Percentiles rank a stretch among this genome's conserved stretches.
These are phyloP conservation scores for Henricia sp. DNA, from an alignment of 53 echinoderm and acorn worm genomes.

Conservation along the genomic window DNA sequence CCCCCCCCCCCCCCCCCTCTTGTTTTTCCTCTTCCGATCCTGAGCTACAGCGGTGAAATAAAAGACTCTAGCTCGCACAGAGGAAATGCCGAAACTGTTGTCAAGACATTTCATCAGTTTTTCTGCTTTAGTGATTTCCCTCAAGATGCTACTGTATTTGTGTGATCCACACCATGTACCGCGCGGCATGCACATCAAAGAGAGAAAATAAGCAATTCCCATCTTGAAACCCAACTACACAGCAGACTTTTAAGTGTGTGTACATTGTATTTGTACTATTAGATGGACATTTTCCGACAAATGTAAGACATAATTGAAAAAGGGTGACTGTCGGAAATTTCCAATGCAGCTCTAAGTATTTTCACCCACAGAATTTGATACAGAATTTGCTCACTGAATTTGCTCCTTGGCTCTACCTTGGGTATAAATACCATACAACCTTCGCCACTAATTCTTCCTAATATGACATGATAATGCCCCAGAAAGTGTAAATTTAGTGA, in stretches of 20 bases:
- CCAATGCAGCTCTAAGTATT: too few relatives aligned
- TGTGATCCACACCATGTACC: not conserved
- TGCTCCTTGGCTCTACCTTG: too few relatives aligned
- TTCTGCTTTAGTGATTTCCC: conserved; percentile 18
- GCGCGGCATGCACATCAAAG: not conserved
- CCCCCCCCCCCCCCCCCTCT: not conserved
- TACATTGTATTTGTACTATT: too few relatives aligned
- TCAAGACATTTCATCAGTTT: conserved; percentile 3
- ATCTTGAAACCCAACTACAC: not conserved
- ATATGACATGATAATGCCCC: too few relatives aligned
- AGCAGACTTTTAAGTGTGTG: not conserved
- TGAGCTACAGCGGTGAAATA: not conserved
- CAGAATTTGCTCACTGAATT: too few relatives aligned
- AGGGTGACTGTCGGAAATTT: too few relatives aligned
- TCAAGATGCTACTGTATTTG: not conserved
- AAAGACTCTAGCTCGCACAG: not conserved
- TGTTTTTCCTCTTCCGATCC: not conserved
- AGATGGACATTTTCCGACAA: not conserved
- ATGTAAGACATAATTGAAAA: conserved; percentile 12
- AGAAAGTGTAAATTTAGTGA: too few relatives aligned
- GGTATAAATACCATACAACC: too few relatives aligned
- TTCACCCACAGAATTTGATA: too few relatives aligned
- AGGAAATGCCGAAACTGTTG: conserved; percentile 18
- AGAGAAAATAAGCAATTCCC: not conserved
- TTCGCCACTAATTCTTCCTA: too few relatives aligned